These are phyloP conservation scores for Trichogramma dendrolimi DNA, from an alignment of 2,888 invertebrate genomes.

Conservation along the genomic window DNA sequence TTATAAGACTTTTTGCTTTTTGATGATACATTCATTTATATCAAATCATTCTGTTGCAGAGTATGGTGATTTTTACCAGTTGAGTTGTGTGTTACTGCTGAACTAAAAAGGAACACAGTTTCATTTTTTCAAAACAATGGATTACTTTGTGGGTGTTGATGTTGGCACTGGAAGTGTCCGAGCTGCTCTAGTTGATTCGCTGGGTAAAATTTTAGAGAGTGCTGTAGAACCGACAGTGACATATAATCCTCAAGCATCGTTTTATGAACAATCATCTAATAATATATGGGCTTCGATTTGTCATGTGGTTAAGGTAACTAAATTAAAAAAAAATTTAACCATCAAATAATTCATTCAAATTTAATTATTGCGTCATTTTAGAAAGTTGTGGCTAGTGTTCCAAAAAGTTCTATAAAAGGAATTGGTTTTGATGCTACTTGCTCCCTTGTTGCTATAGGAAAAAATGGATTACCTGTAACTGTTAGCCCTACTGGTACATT, in stretches of 20 bases:
- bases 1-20: no score
- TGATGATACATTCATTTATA: no score
- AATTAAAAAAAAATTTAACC: not conserved
- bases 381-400: conserved; percentile 59
- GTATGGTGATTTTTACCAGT: conserved; percentile 3
- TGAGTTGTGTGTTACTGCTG: not conserved
- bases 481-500: conserved; percentile 62
- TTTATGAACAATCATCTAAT: conserved; percentile 86
- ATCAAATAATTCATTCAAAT: not conserved
- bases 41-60: not conserved
- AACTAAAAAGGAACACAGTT: not conserved
- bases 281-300: conserved; percentile 81
- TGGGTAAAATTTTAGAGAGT: conserved; percentile 65
- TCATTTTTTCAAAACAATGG: conserved; percentile 32
- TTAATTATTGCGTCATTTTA: conserved; percentile 42
- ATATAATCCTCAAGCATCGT: conserved; percentile 72
- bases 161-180: conserved; percentile 90
- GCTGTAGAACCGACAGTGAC: conserved; percentile 67
- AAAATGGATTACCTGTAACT: conserved; percentile 65
- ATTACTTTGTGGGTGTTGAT: conserved; percentile 81
- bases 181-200: conserved; percentile 71
- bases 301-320: conserved; percentile 69
- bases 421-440: conserved; percentile 96
- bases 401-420: conserved; percentile 65
- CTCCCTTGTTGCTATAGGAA: conserved; percentile 78